These are phyloP conservation scores for Lasioglossum lativentre DNA, from an alignment of 2,888 invertebrate species.

Conservation along the genomic window DNA sequence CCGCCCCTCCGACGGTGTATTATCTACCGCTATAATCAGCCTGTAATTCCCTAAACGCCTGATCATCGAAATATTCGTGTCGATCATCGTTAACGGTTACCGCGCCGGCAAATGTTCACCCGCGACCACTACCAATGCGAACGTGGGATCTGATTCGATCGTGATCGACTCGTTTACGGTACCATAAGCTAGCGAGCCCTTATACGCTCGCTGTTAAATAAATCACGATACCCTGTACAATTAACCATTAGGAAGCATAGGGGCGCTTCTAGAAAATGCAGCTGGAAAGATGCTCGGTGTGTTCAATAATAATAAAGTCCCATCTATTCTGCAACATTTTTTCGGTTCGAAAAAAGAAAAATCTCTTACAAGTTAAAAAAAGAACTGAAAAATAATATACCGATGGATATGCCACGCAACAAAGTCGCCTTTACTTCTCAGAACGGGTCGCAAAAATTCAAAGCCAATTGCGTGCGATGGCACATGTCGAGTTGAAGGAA, in stretches of 20 bases:
- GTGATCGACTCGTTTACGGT: background rate
- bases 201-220: background rate
- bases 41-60: background rate
- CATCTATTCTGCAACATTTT: background rate
- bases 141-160: background rate
- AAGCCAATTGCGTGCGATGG: background rate
- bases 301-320: no score
- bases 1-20: background rate
- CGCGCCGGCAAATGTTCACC: background rate
- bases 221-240: background rate
- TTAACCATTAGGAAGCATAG: no score
- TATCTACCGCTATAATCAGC: constrained; percentile 3
- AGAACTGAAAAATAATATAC: no score
- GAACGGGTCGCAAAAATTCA: background rate
- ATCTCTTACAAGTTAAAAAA: no score
- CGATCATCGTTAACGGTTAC: background rate
- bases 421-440: background rate
- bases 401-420: background rate
- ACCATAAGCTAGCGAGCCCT: constrained; percentile 6
- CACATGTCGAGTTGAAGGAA: background rate
- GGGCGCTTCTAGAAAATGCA: no score
- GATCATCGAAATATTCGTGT: constrained; percentile 3
- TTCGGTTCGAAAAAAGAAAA: background rate
- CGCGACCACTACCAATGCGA: background rate
- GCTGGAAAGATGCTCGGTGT: no score